Evolutionary conservation across 2,888 invertebrate genomes (phyloP).

Genomic region (Clostera curtula): DNA sequence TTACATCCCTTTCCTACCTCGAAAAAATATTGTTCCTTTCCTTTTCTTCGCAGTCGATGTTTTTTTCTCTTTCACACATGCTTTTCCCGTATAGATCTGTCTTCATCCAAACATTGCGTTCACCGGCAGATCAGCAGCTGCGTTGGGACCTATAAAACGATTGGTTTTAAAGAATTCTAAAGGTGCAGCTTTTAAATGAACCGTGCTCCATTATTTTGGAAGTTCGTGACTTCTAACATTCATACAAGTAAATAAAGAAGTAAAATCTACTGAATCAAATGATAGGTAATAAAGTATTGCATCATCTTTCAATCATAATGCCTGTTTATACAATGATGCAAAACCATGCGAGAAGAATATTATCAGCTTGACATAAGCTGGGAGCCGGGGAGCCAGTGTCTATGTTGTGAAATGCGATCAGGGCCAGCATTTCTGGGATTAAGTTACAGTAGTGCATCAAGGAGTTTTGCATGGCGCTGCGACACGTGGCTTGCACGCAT

Average conservation of each 20-base stretch:
- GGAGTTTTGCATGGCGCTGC: conserved; percentile 21
- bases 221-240: conserved; percentile 5
- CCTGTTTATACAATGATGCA: too few species aligned
- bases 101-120: conserved; percentile 71
- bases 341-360: too few species aligned
- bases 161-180: conserved; percentile 57
- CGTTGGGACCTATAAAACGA: conserved; percentile 62
- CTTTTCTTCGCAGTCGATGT: conserved; percentile 57
- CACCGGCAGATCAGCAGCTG: conserved; percentile 63
- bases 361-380: too few species aligned
- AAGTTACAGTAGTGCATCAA: conserved; percentile 31
- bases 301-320: too few species aligned
- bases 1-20: conserved; percentile 53
- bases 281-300: too few species aligned
- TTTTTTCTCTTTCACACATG: conserved; percentile 56
- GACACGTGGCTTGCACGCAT: conserved; percentile 57
- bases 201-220: conserved; percentile 23
- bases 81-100: conserved; percentile 63
- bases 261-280: too few species aligned
- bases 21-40: conserved; percentile 43
- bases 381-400: conserved; percentile 5
- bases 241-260: too few species aligned
- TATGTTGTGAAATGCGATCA: conserved; percentile 30
- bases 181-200: conserved; percentile 36
- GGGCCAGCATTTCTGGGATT: conserved; percentile 35